Conservation (phyloP, 2,797 vertebrate genomes). For the Choloepus didactylus region DNA sequence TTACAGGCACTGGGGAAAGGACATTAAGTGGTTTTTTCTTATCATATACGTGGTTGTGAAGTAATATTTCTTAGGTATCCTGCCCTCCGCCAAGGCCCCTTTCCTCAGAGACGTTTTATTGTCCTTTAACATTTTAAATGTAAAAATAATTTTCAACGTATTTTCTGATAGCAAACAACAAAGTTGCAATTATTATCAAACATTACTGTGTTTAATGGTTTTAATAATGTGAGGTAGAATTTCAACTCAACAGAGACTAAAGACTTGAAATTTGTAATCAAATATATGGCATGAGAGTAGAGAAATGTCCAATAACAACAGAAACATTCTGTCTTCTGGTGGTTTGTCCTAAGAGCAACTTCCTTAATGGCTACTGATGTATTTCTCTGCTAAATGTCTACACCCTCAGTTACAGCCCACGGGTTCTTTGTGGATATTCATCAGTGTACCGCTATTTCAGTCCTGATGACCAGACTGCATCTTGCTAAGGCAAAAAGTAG, state of each 20-base stretch:
- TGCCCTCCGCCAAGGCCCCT: background rate
- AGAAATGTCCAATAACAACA: background rate
- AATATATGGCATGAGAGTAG: background rate
- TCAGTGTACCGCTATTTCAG: background rate
- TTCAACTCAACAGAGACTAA: slow-evolving; percentile 36
- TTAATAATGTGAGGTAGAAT: background rate
- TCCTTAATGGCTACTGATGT: background rate
- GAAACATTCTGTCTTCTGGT: background rate
- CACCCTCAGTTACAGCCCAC: background rate
- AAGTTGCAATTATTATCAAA: background rate
- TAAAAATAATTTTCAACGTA: slow-evolving; percentile 31
- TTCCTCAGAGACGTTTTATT: background rate
- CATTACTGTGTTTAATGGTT: background rate
- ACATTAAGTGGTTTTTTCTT: background rate
- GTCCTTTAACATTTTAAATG: background rate
- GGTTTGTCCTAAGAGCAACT: background rate
- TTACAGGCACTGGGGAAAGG: background rate
- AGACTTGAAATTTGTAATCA: background rate
- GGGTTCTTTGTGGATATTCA: background rate
- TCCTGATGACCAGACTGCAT: background rate
- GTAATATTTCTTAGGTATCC: background rate
- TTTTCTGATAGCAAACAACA: background rate
- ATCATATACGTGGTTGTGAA: background rate
- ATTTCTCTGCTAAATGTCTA: background rate
- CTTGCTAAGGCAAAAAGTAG: slow-evolving; percentile 7